Evolutionary conservation across 2,113 vertebrate genomes (phyloP), one percentile per base, ranked within the genome.

Genomic region (Scopus umbretta): DNA sequence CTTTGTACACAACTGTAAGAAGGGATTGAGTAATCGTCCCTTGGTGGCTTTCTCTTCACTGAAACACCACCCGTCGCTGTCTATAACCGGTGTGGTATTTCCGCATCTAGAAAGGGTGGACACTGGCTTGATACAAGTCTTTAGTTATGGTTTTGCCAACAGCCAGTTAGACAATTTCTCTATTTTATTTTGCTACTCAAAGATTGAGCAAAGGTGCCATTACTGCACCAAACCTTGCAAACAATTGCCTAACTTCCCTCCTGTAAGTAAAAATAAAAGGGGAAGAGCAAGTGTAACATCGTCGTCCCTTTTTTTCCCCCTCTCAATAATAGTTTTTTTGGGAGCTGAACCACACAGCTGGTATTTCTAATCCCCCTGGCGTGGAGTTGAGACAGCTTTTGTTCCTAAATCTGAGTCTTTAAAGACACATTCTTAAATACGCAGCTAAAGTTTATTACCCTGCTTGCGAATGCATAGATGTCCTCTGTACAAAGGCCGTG

Each of bases 21-120:
- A 22, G 10, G 26, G 18, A 13, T n/a, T 2, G 8, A 38, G 26
- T 23, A 6, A 16, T 17, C 4, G 2, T 29, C 14, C 56, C 22
- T 16, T 22, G 29, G 7, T 32, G 17, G 9, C 34, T 70, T 52
- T 34, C 10, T 63, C 11, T 4, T 73, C 29, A 3, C 17, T 7
- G 11, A 49, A 74, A 19, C 20, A 27, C 34, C 0, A 0, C 32
- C 45, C 3, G 3, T 36, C 36, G 58, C 13, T 1, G 0, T 11
- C 36, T 52, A 1, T 34, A 70, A 29, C 12, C 7, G 17, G 5
- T 21, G 3, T 23, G 16, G 29, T 42, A 8, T n/a, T 52, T 52
- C n/a, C 21, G 43, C 5, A 15, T 29, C 9, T 49, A 6, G n/a
- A 9, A 22, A 29, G 15, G 27, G 9, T 15, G 63, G 74, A 59